Percentiles rank a stretch among this genome's conserved stretches.
These are phyloP conservation scores for Mixornis gularis DNA, from an alignment of 2,113 vertebrate species.

Conservation along the genomic window DNA sequence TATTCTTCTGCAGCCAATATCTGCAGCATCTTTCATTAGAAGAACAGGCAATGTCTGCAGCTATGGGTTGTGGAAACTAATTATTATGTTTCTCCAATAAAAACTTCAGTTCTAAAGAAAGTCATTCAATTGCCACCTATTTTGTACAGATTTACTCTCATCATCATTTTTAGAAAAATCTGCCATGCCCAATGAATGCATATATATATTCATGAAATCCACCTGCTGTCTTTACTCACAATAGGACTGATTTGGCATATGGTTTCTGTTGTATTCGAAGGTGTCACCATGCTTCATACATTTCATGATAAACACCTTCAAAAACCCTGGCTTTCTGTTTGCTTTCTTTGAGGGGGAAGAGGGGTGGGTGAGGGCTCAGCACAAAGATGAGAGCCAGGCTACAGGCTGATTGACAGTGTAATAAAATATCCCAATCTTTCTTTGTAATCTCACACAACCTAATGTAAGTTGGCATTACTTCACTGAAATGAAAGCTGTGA, in stretches of 20 bases:
- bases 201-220: slow-evolving; percentile 49
- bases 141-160: neutral
- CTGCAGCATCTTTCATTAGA: slow-evolving; percentile 27
- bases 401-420: slow-evolving; percentile 37
- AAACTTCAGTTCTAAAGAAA: slow-evolving; percentile 47
- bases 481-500: neutral
- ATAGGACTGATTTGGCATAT: slow-evolving; percentile 38
- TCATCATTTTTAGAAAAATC: neutral
- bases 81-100: slow-evolving; percentile 46
- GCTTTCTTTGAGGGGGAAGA: neutral
- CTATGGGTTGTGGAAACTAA: neutral
- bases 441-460: slow-evolving; percentile 39
- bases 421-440: slow-evolving; percentile 53
- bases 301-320: slow-evolving; percentile 21
- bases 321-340: neutral
- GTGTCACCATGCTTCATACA: neutral
- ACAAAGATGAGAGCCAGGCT: neutral
- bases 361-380: neutral
- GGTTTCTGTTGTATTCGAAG: neutral
- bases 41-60: neutral
- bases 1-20: slow-evolving; percentile 23
- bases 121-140: slow-evolving; percentile 18
- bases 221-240: slow-evolving; percentile 52
- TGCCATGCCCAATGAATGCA: neutral
- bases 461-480: neutral